Evolutionary conservation across 2,888 invertebrate genomes (phyloP).

Genomic region (Buathra laborator): DNA sequence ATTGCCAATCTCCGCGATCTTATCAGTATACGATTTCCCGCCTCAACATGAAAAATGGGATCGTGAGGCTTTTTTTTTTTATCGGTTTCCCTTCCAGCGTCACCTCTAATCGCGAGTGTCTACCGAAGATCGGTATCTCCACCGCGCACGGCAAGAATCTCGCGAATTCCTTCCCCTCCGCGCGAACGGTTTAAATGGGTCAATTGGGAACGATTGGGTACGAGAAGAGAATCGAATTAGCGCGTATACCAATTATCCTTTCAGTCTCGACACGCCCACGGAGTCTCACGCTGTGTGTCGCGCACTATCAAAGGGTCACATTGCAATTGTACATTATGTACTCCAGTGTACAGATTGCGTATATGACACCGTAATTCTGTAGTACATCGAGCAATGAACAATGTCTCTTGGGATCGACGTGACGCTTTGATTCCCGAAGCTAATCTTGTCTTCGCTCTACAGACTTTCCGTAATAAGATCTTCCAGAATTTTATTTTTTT

Average conservation of each 20-base stretch:
- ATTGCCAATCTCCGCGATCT: too few species aligned
- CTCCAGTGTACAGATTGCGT: conserved; percentile 20
- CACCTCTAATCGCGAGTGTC: too few species aligned
- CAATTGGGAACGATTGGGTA: conserved; percentile 79
- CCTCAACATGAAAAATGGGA: too few species aligned
- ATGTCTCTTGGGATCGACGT: neutral
- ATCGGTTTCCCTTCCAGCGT: neutral
- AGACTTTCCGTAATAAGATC: neutral
- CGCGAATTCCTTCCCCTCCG: conserved; percentile 32
- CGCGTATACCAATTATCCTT: conserved; percentile 78
- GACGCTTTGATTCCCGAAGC: conserved; percentile 10
- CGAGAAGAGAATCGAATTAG: conserved; percentile 80
- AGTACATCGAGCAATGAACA: conserved; percentile 8
- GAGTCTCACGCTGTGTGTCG: conserved; percentile 39
- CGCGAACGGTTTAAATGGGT: conserved; percentile 74
- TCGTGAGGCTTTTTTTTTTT: neutral
- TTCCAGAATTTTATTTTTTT: neutral
- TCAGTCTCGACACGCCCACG: conserved; percentile 62
- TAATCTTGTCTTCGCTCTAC: neutral
- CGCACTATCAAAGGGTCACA: conserved; percentile 14
- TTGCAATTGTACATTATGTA: conserved; percentile 31
- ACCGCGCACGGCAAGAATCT: conserved; percentile 56
- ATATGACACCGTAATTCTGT: neutral
- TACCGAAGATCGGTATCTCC: conserved; percentile 1
- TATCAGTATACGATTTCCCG: too few species aligned